Conservation (phyloP, 2,888 invertebrate genomes). For the Ormyrus labotus region DNA sequence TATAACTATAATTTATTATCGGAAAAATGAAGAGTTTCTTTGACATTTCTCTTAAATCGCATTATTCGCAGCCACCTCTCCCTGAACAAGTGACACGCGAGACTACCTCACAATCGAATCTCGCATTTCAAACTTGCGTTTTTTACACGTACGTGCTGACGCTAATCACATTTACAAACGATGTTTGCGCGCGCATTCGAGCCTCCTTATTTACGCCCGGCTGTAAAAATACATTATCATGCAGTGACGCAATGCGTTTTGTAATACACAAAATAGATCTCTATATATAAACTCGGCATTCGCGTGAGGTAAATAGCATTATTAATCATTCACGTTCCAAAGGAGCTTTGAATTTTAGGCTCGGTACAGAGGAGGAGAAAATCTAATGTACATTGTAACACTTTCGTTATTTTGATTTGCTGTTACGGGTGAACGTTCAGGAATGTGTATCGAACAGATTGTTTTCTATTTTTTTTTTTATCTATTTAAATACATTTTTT, state of each 20-base stretch:
- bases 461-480: too few species aligned
- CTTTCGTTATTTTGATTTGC: not conserved
- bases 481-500: too few species aligned
- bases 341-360: constrained; percentile 26
- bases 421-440: not conserved
- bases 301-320: constrained; percentile 31
- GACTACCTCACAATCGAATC: constrained; percentile 31
- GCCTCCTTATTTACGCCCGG: constrained; percentile 21
- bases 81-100: not conserved
- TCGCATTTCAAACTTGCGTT: constrained; percentile 13
- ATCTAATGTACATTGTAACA: constrained; percentile 3
- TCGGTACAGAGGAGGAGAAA: not conserved
- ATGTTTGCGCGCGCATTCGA: not conserved
- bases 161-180: constrained; percentile 27
- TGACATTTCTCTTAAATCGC: too few species aligned
- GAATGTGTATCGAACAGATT: not conserved
- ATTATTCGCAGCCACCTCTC: too few species aligned
- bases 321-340: constrained; percentile 27
- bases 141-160: not conserved
- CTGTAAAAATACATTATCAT: constrained; percentile 43
- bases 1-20: too few species aligned
- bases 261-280: constrained; percentile 40
- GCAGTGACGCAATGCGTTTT: constrained; percentile 39
- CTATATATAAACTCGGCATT: not conserved
- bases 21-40: too few species aligned